Conservation (phyloP, 37 sponge, comb jelly and placozoan species). For the Ephydatia muelleri region DNA sequence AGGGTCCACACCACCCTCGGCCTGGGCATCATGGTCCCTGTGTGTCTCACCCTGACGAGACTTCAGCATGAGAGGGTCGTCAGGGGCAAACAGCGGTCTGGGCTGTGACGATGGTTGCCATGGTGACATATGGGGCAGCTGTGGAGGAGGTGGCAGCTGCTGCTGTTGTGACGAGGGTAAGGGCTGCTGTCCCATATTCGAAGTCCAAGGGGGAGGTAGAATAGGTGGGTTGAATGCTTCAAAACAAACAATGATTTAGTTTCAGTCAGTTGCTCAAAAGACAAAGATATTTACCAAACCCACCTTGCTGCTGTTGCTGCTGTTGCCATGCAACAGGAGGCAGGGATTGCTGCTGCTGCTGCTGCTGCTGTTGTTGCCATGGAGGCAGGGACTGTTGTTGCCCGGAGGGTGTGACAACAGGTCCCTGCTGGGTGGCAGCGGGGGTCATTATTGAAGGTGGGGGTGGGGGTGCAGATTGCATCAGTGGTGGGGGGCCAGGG, state of each 20-base stretch:
- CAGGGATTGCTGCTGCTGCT: neutral
- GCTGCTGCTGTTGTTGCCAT: slow-evolving; percentile 26
- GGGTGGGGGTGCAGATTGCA: neutral
- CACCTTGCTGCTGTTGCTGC: slow-evolving; percentile 11
- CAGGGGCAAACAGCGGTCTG: slow-evolving; percentile 20
- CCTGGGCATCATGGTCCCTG: neutral
- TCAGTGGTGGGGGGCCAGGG: neutral
- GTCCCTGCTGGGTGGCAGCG: neutral
- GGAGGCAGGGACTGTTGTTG: slow-evolving; percentile 17
- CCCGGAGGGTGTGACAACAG: neutral
- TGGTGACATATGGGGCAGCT: slow-evolving; percentile 26
- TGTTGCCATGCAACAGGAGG: slow-evolving; percentile 12
- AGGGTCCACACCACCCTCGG: neutral
- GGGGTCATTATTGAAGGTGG: neutral
- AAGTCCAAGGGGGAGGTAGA: slow-evolving; percentile 34
- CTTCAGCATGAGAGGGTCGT: neutral
- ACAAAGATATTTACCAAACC: neutral
- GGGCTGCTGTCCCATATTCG: slow-evolving; percentile 14
- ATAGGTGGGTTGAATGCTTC: neutral
- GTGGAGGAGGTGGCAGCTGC: slow-evolving; percentile 8
- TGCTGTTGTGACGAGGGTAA: slow-evolving; percentile 10
- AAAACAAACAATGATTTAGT: neutral
- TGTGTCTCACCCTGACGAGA: neutral
- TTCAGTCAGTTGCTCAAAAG: neutral
- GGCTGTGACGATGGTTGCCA: slow-evolving; percentile 38